phyloP scores from a whole-genome alignment of 2,888 invertebrate species.

The Protonemura montana region DNA sequence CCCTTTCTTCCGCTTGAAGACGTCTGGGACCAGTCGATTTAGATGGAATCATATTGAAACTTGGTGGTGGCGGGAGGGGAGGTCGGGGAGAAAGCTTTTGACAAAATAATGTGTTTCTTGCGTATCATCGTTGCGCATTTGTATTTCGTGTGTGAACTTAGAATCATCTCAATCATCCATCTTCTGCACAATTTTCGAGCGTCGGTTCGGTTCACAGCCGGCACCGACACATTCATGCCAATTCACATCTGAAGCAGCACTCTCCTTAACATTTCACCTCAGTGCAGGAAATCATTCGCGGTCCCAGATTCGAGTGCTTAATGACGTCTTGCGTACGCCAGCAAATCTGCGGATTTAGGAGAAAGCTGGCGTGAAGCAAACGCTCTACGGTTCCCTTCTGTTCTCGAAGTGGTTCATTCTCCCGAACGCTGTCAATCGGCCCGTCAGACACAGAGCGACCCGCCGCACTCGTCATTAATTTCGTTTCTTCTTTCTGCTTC shows the following conservation, averaged over 20 bases:
- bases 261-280: constrained; percentile 17
- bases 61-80: too few species aligned
- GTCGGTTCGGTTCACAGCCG: background rate
- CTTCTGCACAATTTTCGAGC: background rate
- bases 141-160: constrained; percentile 17
- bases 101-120: constrained; percentile 23
- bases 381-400: background rate
- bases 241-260: constrained; percentile 19
- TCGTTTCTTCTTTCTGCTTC: background rate
- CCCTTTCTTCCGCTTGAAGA: constrained; percentile 18
- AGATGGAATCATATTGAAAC: background rate
- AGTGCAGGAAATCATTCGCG: constrained; percentile 13
- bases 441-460: background rate
- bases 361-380: background rate
- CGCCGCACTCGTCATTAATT: constrained; percentile 10
- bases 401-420: constrained; percentile 20
- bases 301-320: constrained; percentile 31
- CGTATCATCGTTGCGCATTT: background rate
- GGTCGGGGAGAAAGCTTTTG: constrained; percentile 26
- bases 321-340: constrained; percentile 14
- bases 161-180: constrained; percentile 24
- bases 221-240: background rate
- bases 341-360: background rate
- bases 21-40: constrained; percentile 29
- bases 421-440: constrained; percentile 14